Percentiles rank a stretch among this genome's conserved stretches.
Evolutionary conservation across 2,888 invertebrate species (phyloP).

Genomic region (Sinopyrophorus schimmeli): DNA sequence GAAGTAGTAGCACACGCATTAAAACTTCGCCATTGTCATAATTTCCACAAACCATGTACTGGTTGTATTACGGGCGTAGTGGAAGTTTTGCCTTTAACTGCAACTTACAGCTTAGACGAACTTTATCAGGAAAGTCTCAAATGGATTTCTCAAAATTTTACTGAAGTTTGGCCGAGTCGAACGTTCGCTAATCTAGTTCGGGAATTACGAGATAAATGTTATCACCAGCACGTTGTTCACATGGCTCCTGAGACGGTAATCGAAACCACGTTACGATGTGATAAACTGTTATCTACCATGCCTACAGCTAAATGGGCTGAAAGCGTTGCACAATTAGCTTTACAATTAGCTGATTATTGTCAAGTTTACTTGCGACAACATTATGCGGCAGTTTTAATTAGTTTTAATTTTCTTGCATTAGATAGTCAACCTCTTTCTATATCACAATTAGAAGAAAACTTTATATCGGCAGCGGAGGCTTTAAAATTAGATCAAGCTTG

Average conservation of each 20-base stretch:
- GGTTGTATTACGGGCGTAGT: conserved; percentile 85
- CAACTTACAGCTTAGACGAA: conserved; percentile 85
- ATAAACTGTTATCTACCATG: conserved; percentile 75
- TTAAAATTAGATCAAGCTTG: conserved; percentile 83
- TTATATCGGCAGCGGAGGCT: conserved; percentile 76
- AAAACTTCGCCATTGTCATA: conserved; percentile 83
- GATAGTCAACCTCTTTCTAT: conserved; percentile 60
- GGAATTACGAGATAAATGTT: conserved; percentile 81
- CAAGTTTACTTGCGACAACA: conserved; percentile 79
- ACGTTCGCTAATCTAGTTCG: conserved; percentile 84
- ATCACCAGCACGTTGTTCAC: conserved; percentile 79
- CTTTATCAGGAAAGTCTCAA: conserved; percentile 81
- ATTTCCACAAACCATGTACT: conserved; percentile 92
- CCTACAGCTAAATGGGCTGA: conserved; percentile 81
- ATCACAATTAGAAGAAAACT: conserved; percentile 66
- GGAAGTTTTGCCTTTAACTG: conserved; percentile 83
- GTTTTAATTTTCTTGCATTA: conserved; percentile 63
- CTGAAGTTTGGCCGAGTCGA: conserved; percentile 88
- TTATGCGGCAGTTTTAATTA: conserved; percentile 72
- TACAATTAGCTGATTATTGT: conserved; percentile 78
- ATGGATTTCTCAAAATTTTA: conserved; percentile 87
- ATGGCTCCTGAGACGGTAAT: conserved; percentile 80
- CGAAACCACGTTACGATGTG: conserved; percentile 82
- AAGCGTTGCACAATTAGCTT: conserved; percentile 74
- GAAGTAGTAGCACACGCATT: conserved; percentile 88